Evolutionary conservation across 1,140 invertebrate genomes (phyloP), one percentile per base, ranked within the genome.

Genomic region (Lepidurus couesii): DNA sequence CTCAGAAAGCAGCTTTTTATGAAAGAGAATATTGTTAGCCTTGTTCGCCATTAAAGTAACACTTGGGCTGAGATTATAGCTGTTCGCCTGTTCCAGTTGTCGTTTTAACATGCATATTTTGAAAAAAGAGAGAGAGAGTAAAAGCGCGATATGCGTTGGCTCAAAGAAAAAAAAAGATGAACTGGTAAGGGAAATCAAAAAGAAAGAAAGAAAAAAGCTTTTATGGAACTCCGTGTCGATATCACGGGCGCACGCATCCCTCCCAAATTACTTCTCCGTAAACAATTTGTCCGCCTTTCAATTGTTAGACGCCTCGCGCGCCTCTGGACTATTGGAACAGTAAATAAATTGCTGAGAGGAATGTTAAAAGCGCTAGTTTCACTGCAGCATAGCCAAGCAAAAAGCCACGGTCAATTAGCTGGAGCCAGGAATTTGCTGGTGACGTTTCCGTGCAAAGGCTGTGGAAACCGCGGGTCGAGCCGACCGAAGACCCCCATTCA

Each of bases 341-440:
- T 65, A 65, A 65, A 65, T 65, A 65, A 21, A 65, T 65, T 65
- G 53, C 53, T 65, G 53, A 65, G 53, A 5, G 53, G 53, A 65
- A 65, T 65, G 16, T 65, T 65, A 21, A 65, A n/a, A 65, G 53
- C 53, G 7, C 53, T 34, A 34, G 34, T 34, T 34, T 34, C 53
- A 65, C 9, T 13, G 53, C 53, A n/a, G 16, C 53, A 21, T 65
- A 65, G 16, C 21, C 21, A 10, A n/a, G 53, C 53, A 65, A 21
- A 65, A 65, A 65, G 53, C n/a, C 21, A 65, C 53, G 53, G 16
- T 65, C 53, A 65, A 65, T 65, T 65, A 65, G 53, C 53, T 16
- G 16, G 16, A 65, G 53, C 53, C 53, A 65, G 53, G 53, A 65
- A 65, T 65, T 65, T 65, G 53, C 53, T 65, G 53, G 53, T 65